Evolutionary conservation across 2,113 vertebrate species (phyloP).

Genomic region (Microtus montanus): DNA sequence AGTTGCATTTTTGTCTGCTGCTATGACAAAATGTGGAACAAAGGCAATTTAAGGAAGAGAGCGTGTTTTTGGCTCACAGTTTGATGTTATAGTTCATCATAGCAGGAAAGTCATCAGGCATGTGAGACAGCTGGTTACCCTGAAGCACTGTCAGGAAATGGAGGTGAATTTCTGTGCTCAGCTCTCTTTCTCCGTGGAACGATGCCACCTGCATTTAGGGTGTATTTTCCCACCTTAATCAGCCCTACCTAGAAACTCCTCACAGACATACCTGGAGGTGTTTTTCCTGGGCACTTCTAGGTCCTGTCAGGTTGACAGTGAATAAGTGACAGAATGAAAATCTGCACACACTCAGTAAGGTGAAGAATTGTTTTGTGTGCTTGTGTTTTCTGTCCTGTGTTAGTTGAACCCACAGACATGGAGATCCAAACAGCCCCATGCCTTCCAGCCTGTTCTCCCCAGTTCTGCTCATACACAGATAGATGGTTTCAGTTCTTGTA

Average conservation of each 20-base stretch:
- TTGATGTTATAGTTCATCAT: not conserved
- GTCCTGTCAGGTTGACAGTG: not conserved
- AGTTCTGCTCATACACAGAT: not conserved
- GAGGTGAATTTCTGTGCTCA: not conserved
- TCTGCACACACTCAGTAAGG: not conserved
- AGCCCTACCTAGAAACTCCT: not conserved
- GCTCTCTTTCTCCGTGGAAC: not conserved
- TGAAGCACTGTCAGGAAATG: not conserved
- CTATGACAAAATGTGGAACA: not conserved
- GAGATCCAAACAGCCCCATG: fast-evolving
- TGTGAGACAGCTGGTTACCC: not conserved
- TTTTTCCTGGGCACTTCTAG: not conserved
- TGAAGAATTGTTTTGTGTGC: not conserved
- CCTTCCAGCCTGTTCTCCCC: not conserved
- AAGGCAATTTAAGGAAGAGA: not conserved
- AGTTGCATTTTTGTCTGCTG: not conserved
- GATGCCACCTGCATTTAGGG: not conserved
- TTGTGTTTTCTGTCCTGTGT: not conserved
- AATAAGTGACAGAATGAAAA: not conserved
- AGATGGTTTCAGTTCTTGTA: not conserved
- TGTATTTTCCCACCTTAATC: not conserved
- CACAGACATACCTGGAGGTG: too few species aligned
- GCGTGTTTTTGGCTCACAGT: not conserved
- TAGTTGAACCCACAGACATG: not conserved
- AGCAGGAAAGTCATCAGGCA: not conserved